Evolutionary conservation across 2,113 vertebrate genomes (phyloP).

Genomic region (Columba janthina): DNA sequence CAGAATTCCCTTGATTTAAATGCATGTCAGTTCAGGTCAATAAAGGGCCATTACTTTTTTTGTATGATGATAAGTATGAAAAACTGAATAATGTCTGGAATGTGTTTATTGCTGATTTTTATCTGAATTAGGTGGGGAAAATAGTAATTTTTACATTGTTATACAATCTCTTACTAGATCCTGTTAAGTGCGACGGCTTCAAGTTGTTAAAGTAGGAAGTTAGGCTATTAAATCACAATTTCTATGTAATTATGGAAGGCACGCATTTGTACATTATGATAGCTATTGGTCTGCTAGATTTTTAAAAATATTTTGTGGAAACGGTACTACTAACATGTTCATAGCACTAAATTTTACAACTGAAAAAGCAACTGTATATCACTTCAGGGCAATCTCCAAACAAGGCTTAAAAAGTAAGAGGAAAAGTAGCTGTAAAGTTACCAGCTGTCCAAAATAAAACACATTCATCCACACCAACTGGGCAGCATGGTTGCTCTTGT

Average conservation of each 20-base stretch:
- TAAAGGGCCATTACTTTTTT: slow-evolving; percentile 14
- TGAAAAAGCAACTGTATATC: neutral
- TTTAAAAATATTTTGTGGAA: slow-evolving; percentile 27
- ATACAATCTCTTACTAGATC: neutral
- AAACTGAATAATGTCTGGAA: neutral
- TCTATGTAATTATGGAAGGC: slow-evolving; percentile 39
- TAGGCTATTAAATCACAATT: slow-evolving; percentile 24
- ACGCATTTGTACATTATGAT: neutral
- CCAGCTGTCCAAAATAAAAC: neutral
- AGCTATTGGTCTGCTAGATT: slow-evolving; percentile 9
- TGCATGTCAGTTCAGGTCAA: neutral
- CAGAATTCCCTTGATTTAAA: slow-evolving; percentile 42
- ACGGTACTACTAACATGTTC: neutral
- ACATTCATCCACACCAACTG: neutral
- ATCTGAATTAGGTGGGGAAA: slow-evolving; percentile 20
- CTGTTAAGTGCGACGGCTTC: slow-evolving; percentile 16
- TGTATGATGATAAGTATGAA: neutral
- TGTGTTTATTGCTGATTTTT: slow-evolving; percentile 22
- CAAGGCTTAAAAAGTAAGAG: neutral
- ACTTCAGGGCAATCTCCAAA: neutral
- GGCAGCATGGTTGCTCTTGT: neutral
- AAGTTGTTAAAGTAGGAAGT: slow-evolving; percentile 33
- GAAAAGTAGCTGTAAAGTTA: neutral
- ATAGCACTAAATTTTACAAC: neutral
- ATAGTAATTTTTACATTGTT: neutral